Base-by-base conservation (phyloP, 1,140 invertebrate species). In the Diploscapter pachys region DNA sequence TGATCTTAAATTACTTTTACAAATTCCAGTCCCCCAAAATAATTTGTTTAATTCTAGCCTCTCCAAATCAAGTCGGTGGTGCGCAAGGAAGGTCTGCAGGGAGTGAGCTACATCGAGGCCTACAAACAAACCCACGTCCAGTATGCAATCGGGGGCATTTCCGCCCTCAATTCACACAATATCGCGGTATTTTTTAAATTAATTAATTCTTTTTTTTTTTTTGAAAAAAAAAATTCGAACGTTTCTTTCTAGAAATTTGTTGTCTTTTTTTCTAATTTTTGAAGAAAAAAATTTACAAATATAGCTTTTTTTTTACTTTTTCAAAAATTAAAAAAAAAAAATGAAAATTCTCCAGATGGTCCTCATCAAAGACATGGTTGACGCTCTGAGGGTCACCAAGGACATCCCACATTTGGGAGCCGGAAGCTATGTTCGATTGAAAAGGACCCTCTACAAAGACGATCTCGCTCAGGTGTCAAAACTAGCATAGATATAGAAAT, bases 341-440 rank as follows among this genome's bases (percentile, higher is more conserved):
- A n/a, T n/a, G n/a, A n/a, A n/a, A n/a, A n/a, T n/a, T n/a, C n/a
- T n/a, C 11, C 88, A 93, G 88, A 98, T 99, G 96, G 96, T 99
- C n/a, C 95, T 96, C 0, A 96, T 98, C 73, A 95, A 95, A 86
- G 96, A 99, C 89, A 99, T 99, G 96, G 96, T 95, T 0, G 96
- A 99, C 88, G 95, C 98, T 0, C 85, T 99, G 5, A 90, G 93
- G 80, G 95, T 98, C 0, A 92, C 97, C 0, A 98, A 96, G 85
- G 93, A 96, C 82, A 93, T 94, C 82, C 91, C 92, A 13, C 91
- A 91, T 9, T 87, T 99, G 1, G 96, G 95, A 86, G 89, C 91
- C 0, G 96, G 94, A 81, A 92, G 95, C 78, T 99, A 95, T 94
- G 96, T 98, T 5, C 89, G 96, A 72, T 85, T 98, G 0, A 97